Evolutionary conservation across 2,113 vertebrate genomes (phyloP).

Genomic region (Dasyprocta punctata): DNA sequence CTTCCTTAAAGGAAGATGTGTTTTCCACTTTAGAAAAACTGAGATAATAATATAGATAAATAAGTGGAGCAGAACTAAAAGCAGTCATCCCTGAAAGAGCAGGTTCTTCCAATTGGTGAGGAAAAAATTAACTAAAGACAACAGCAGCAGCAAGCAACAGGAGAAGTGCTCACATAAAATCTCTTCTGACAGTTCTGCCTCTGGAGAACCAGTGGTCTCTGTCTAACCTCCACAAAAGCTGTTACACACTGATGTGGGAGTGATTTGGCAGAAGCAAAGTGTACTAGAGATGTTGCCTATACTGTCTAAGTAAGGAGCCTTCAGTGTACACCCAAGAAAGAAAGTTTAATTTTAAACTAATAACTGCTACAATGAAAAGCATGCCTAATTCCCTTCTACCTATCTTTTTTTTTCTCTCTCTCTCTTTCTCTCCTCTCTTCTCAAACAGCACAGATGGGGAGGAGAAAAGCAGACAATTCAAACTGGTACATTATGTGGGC

Average conservation of each 20-base stretch:
- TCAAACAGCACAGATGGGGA: conserved; percentile 68
- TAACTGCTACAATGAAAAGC: background rate
- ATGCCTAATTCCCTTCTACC: conserved; percentile 45
- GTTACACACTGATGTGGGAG: background rate
- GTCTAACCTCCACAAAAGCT: background rate
- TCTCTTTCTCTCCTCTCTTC: background rate
- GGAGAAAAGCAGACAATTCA: conserved; percentile 68
- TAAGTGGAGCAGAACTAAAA: conserved; percentile 43
- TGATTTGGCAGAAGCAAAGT: background rate
- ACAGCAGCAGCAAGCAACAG: background rate
- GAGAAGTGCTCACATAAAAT: background rate
- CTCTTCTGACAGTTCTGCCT: background rate
- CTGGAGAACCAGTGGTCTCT: background rate
- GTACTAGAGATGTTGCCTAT: background rate
- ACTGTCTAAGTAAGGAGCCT: background rate
- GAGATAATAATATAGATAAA: conserved; percentile 21
- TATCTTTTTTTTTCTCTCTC: background rate
- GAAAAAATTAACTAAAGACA: background rate
- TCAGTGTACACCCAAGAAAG: background rate
- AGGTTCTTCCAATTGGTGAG: conserved; percentile 21
- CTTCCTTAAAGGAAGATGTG: background rate
- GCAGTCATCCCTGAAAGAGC: conserved; percentile 23
- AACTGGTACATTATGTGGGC: conserved; percentile 78
- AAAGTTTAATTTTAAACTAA: conserved; percentile 16
- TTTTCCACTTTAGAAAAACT: background rate